A percentile compares a stretch with the other conserved stretches of the same genome.
Conservation (phyloP, 1,140 invertebrate genomes). For the Antheraea mylitta region DNA sequence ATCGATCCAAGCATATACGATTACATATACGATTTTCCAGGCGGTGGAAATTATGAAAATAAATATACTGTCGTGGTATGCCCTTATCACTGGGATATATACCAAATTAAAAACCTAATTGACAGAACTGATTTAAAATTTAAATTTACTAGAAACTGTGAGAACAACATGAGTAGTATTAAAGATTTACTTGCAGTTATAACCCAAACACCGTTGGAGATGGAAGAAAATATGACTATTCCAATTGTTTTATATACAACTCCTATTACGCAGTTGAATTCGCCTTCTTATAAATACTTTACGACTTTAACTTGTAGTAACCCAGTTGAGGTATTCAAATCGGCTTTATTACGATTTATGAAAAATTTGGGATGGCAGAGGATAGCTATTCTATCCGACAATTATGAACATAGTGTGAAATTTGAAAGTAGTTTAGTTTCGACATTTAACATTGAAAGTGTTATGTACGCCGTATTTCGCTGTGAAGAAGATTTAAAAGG, state of each 20-base stretch:
- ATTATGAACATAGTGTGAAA: neutral
- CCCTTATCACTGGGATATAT: neutral
- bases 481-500: neutral
- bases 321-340: slow-evolving; percentile 7
- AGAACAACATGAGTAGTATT: neutral
- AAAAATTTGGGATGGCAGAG: neutral
- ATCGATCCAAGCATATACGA: neutral
- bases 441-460: neutral
- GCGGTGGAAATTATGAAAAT: neutral
- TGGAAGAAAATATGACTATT: neutral
- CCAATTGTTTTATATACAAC: slow-evolving; percentile 24
- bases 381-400: neutral
- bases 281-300: neutral
- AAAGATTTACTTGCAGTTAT: slow-evolving; percentile 18
- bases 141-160: neutral
- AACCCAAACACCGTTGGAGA: slow-evolving; percentile 10
- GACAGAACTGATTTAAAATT: neutral
- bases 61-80: neutral
- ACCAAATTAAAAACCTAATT: neutral
- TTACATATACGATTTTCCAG: neutral
- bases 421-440: neutral
- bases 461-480: neutral
- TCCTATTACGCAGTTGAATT: neutral
- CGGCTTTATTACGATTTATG: slow-evolving; percentile 21
- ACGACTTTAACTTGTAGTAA: neutral